A percentile compares a stretch with the other conserved stretches of the same genome.
Conservation (phyloP, 2,797 vertebrate genomes). For the Calcarius lapponicus region DNA sequence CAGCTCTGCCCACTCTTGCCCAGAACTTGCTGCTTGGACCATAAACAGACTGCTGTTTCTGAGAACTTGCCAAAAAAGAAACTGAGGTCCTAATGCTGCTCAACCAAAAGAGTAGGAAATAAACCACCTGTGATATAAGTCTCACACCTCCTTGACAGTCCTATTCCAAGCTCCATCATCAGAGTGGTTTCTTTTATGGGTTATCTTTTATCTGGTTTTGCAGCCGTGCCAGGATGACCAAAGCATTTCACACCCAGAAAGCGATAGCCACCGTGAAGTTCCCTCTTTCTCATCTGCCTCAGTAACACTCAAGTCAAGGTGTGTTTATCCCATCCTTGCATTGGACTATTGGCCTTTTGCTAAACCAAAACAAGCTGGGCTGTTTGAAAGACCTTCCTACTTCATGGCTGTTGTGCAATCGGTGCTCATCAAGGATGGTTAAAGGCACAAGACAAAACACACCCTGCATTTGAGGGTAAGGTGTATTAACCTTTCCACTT, state of each 20-base stretch:
- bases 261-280: neutral
- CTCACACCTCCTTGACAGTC: neutral
- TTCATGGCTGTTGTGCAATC: slow-evolving; percentile 68
- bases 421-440: slow-evolving; percentile 69
- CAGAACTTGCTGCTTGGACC: neutral
- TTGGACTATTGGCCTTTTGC: neutral
- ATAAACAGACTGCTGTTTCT: fast-evolving
- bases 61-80: neutral
- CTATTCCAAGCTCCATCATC: neutral
- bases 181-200: neutral
- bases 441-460: slow-evolving; percentile 70
- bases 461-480: slow-evolving; percentile 63
- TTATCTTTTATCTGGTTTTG: neutral
- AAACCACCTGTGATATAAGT: neutral
- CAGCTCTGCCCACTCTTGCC: neutral
- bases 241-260: neutral
- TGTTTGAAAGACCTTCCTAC: slow-evolving; percentile 69
- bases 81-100: neutral
- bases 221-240: neutral
- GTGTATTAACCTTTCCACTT: slow-evolving; percentile 68
- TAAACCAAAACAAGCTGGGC: slow-evolving; percentile 51
- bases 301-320: neutral
- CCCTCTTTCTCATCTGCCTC: neutral
- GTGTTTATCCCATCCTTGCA: slow-evolving; percentile 1
- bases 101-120: neutral